phyloP scores from a whole-genome alignment of 2,888 invertebrate species.

The Tipula unca region DNA sequence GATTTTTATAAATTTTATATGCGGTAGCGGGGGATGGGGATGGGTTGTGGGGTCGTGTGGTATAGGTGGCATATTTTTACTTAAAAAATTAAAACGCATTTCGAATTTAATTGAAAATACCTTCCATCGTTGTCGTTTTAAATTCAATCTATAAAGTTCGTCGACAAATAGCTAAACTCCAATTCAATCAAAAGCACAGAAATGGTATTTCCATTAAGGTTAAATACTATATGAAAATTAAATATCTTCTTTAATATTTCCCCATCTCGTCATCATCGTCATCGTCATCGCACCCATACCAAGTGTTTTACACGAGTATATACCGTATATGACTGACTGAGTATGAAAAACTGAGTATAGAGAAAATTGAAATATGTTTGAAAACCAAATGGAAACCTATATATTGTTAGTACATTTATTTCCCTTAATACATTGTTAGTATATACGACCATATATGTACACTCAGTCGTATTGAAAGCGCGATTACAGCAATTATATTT shows the following conservation, averaged over 20 bases:
- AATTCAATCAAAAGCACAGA: neutral
- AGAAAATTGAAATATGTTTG: neutral
- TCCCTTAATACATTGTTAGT: neutral
- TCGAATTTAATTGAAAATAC: neutral
- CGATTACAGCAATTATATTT: neutral
- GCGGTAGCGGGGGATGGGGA: too few species aligned
- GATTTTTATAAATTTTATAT: neutral
- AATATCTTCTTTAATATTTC: neutral
- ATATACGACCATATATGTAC: neutral
- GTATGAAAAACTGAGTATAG: neutral
- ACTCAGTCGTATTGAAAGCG: neutral
- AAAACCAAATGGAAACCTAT: neutral
- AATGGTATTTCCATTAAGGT: neutral
- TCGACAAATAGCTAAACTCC: neutral
- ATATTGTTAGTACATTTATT: neutral
- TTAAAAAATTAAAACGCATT: neutral
- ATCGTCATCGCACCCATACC: neutral
- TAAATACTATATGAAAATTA: neutral
- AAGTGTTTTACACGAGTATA: neutral
- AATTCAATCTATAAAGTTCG: neutral
- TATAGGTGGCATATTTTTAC: neutral
- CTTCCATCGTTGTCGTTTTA: neutral
- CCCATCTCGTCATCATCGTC: neutral
- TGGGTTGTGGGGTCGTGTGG: too few species aligned
- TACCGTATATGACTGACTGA: neutral